These are phyloP conservation scores for Sinotaia quadrata DNA, from an alignment of 2,888 invertebrate species.

Conservation along the genomic window DNA sequence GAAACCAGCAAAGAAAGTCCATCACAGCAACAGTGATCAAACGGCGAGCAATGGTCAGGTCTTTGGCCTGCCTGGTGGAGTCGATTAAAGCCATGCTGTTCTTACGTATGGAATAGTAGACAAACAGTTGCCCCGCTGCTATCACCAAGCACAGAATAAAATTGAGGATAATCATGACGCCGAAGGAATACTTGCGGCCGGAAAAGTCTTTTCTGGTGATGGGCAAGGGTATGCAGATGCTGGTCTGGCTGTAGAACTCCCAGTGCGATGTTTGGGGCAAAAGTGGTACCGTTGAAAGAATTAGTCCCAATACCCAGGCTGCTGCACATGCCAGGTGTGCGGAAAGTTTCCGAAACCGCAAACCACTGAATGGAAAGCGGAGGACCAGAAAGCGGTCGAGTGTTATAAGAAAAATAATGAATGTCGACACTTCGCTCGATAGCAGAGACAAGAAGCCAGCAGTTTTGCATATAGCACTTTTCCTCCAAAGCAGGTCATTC, in stretches of 20 bases:
- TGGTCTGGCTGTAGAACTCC: neutral
- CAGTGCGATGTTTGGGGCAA: no score
- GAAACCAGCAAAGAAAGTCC: neutral
- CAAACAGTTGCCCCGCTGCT: neutral
- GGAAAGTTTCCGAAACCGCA: neutral
- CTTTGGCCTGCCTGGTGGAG: neutral
- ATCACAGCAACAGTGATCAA: neutral
- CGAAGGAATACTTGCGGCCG: neutral
- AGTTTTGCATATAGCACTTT: conserved; percentile 66
- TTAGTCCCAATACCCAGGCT: neutral
- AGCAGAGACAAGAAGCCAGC: conserved; percentile 72
- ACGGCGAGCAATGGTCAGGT: neutral
- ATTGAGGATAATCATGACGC: neutral
- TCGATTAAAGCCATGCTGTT: neutral
- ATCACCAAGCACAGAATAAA: neutral
- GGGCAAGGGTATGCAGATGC: neutral
- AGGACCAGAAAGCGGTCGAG: conserved; percentile 78
- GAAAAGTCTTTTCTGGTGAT: neutral
- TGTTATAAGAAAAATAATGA: conserved; percentile 76
- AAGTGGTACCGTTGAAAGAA: neutral
- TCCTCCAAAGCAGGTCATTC: conserved; percentile 60
- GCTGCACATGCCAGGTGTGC: neutral
- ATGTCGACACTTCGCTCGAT: conserved; percentile 61
- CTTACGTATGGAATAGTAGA: neutral
- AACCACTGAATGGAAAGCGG: conserved; percentile 74